These are phyloP conservation scores for Drosophila histrio DNA, from an alignment of 2,888 invertebrate species.

Conservation along the genomic window DNA sequence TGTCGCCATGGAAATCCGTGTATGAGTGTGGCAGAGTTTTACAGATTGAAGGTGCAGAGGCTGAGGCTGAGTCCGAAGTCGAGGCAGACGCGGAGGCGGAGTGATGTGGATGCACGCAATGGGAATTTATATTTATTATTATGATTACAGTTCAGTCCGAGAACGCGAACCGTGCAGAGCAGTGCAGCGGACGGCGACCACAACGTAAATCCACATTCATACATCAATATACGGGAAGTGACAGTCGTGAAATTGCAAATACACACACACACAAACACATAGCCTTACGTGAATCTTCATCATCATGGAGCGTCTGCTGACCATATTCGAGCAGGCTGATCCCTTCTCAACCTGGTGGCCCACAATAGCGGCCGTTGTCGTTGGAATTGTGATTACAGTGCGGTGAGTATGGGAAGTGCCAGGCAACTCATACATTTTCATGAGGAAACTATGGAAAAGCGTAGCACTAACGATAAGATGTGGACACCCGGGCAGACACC, in stretches of 20 bases:
- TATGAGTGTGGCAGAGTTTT: slow-evolving; percentile 3
- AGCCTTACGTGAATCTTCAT: background rate
- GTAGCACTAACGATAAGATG: slow-evolving; percentile 45
- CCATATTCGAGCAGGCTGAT: slow-evolving; percentile 83
- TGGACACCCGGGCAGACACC: slow-evolving; percentile 2
- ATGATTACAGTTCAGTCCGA: slow-evolving; percentile 58
- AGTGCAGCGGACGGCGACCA: slow-evolving; percentile 10
- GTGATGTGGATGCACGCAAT: slow-evolving; percentile 42
- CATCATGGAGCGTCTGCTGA: slow-evolving; percentile 81
- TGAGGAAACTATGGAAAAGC: slow-evolving; percentile 49
- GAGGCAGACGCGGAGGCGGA: background rate
- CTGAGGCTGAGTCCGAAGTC: background rate
- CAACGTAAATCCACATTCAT: slow-evolving; percentile 5
- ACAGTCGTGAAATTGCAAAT: slow-evolving; percentile 29
- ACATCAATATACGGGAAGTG: slow-evolving; percentile 46
- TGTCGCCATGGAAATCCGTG: slow-evolving; percentile 46
- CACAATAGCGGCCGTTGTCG: slow-evolving; percentile 84
- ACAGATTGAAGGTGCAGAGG: background rate
- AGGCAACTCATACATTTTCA: slow-evolving; percentile 44
- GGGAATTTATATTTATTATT: slow-evolving; percentile 69
- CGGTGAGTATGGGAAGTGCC: slow-evolving; percentile 83
- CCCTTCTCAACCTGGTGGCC: slow-evolving; percentile 86
- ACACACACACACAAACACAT: background rate
- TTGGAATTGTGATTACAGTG: slow-evolving; percentile 85
- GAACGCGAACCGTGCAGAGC: slow-evolving; percentile 49